Evolutionary conservation across 2,888 invertebrate genomes (phyloP), one percentile per base, ranked within the genome.

Genomic region (Macrophya alboannulata): DNA sequence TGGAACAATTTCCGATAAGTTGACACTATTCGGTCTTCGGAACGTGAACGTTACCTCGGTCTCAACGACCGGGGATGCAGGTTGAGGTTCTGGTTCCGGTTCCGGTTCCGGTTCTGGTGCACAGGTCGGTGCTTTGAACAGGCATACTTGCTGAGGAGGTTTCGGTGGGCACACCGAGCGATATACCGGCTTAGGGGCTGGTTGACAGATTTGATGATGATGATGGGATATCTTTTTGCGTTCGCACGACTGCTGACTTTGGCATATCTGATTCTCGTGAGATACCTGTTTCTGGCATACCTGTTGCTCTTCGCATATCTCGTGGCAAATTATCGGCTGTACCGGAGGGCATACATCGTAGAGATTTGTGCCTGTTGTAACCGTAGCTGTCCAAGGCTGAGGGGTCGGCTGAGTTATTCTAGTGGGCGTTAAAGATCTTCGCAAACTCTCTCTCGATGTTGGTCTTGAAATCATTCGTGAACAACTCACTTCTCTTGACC

Each of bases 351-450:
- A 91, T 9, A 88, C 89, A 76, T 92, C 91, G 71, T 92, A 89
- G 3, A 92, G 87, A 71, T 90, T 92, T 0, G 90, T 87, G 4
- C 91, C 91, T 0, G 90, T 88, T 0, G 91, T 91, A 1, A 93
- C 93, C 0, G 92, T 93, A 0, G 93, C 93, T 0, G 91, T 92
- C 93, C 93, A 93, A 0, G 93, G 93, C 77, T 90, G 89, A 0
- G 93, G 93, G 17, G 90, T 90, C 9, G 93, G 93, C 48, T 93
- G 93, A 31, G 90, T 90, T 51, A 93, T 93, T 71, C 91, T 90
- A 10, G 93, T 93, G 0, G 93, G 93, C 0, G 93, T 93, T 71
- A 93, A 83, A 0, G 93, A 93, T 65, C 93, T 88, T 9, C 92
- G 88, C 2, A 91, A 86, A n/a, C 92, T 91, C 31, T 93, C 93